These are phyloP conservation scores for Setophaga petechia DNA, from an alignment of 2,113 vertebrate species.

Conservation along the genomic window DNA sequence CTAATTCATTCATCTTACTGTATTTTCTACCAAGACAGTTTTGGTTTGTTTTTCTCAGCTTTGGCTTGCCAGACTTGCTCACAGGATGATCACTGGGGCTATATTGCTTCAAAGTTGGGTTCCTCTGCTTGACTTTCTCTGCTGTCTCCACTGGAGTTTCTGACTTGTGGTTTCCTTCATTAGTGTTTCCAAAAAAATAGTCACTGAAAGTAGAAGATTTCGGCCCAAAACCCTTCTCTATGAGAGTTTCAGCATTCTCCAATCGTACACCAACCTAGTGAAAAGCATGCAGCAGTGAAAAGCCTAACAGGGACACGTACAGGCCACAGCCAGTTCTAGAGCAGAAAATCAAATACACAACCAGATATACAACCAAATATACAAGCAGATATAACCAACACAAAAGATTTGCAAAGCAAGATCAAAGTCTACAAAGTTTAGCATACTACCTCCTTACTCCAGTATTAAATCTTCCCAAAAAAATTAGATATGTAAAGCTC, in stretches of 20 bases:
- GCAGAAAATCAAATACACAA: background rate
- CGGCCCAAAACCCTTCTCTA: slow-evolving; percentile 25
- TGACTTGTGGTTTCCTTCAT: background rate
- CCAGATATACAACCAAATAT: background rate
- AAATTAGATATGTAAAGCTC: background rate
- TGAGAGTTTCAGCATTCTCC: slow-evolving; percentile 68
- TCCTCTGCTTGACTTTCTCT: slow-evolving; percentile 7
- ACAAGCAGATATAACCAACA: background rate
- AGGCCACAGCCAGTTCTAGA: background rate
- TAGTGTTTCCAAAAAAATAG: background rate
- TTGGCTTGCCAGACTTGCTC: background rate
- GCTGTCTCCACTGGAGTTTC: background rate
- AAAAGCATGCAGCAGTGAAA: background rate
- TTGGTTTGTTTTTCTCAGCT: slow-evolving; percentile 31
- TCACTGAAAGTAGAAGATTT: slow-evolving; percentile 38
- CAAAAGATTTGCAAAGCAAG: background rate
- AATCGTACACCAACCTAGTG: slow-evolving; percentile 61
- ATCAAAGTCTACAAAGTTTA: background rate
- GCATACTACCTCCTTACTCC: background rate
- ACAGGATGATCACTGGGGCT: background rate
- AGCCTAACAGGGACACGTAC: background rate
- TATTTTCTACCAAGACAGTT: slow-evolving; percentile 70
- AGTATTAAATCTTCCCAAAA: background rate
- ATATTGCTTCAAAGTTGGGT: background rate
- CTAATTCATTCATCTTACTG: slow-evolving; percentile 73